Evolutionary conservation across 2,888 invertebrate genomes (phyloP).

Genomic region (Halictus ligatus): DNA sequence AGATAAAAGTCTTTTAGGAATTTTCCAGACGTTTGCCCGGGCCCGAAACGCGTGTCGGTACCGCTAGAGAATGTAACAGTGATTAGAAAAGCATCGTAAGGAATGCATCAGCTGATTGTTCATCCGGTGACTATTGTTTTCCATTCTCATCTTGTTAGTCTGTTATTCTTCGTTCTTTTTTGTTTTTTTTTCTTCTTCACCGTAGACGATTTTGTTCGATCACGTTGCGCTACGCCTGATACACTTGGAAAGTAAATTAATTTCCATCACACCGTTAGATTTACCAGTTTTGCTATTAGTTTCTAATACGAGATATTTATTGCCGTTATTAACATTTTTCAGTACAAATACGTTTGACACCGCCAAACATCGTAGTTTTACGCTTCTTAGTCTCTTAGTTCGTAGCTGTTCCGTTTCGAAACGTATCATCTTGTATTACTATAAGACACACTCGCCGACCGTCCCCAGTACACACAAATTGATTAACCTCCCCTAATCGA

Average conservation of each 20-base stretch:
- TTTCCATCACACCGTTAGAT: conserved; percentile 42
- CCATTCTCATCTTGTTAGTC: neutral
- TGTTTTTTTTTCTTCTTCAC: conserved; percentile 9
- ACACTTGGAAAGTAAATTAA: conserved; percentile 81
- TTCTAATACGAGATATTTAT: conserved; percentile 28
- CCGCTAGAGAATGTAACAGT: conserved; percentile 34
- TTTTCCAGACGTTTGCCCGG: neutral
- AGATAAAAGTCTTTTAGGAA: neutral
- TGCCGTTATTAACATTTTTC: conserved; percentile 15
- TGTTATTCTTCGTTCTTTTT: neutral
- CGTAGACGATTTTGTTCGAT: conserved; percentile 57
- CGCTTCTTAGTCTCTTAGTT: conserved; percentile 56
- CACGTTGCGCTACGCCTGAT: conserved; percentile 78
- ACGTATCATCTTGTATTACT: neutral
- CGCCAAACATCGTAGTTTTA: conserved; percentile 44
- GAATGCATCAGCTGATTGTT: conserved; percentile 57
- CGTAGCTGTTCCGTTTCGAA: conserved; percentile 26
- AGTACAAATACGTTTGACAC: conserved; percentile 47
- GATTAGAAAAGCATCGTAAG: conserved; percentile 41
- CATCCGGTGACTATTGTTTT: conserved; percentile 37
- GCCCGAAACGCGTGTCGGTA: conserved; percentile 53
- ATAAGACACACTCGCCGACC: conserved; percentile 12
- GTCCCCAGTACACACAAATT: conserved; percentile 19
- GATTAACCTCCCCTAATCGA: conserved; percentile 4
- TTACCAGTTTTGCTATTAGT: conserved; percentile 37